Evolutionary conservation across 1,140 invertebrate species (phyloP).

Genomic region (Lutraria rhynchaena): DNA sequence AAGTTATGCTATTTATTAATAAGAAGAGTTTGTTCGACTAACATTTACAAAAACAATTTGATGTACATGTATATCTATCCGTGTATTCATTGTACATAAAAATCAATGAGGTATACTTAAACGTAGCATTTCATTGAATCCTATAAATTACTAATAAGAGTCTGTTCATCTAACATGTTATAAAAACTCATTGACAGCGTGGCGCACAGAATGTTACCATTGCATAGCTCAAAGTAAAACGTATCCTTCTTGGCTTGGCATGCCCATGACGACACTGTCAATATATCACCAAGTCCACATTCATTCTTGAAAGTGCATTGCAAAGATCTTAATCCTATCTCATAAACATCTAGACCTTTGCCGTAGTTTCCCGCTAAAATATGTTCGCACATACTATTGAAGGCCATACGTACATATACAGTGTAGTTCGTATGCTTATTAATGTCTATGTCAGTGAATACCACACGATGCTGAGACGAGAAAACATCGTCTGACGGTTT

Average conservation of each 20-base stretch:
- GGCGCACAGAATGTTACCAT: conserved; percentile 11
- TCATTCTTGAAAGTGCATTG: conserved; percentile 32
- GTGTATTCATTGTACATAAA: too few species aligned
- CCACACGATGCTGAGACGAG: conserved; percentile 30
- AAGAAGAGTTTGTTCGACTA: too few species aligned
- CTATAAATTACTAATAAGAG: too few species aligned
- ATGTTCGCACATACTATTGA: conserved; percentile 40
- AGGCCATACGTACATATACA: conserved; percentile 17
- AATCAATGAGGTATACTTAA: too few species aligned
- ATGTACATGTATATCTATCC: too few species aligned
- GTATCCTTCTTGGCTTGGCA: not conserved
- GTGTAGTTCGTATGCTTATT: conserved; percentile 39
- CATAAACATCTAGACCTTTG: not conserved
- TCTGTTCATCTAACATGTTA: not conserved
- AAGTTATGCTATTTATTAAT: too few species aligned
- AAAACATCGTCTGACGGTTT: conserved; percentile 25
- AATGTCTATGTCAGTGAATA: conserved; percentile 46
- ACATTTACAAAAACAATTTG: too few species aligned
- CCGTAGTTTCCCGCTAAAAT: conserved; percentile 31
- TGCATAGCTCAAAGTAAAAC: conserved; percentile 40
- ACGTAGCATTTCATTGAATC: too few species aligned
- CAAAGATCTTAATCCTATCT: conserved; percentile 22
- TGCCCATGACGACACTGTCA: conserved; percentile 41
- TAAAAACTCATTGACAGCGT: conserved; percentile 11
- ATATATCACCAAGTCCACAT: conserved; percentile 22